Conservation (phyloP, 2,888 invertebrate genomes). For the Agriopis leucophaearia region DNA sequence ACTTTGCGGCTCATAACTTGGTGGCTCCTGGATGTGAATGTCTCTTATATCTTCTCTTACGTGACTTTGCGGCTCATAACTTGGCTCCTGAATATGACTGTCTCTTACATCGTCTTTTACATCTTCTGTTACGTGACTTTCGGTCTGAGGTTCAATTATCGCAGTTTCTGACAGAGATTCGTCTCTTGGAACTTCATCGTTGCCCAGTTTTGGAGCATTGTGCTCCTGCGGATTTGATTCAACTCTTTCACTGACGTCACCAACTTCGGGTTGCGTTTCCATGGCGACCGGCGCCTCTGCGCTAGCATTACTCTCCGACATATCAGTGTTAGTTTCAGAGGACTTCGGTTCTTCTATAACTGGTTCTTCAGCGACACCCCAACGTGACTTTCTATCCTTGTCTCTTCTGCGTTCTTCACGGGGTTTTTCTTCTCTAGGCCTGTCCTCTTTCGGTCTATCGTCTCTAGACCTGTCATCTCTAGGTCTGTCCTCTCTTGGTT, state of each 20-base stretch:
- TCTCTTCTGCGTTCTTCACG: constrained; percentile 57
- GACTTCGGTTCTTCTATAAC: constrained; percentile 11
- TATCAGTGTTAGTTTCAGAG: background rate
- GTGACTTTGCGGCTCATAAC: background rate
- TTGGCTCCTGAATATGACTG: constrained; percentile 5
- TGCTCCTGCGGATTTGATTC: background rate
- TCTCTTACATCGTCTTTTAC: background rate
- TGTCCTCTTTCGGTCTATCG: constrained; percentile 13
- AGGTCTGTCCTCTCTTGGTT: constrained; percentile 35
- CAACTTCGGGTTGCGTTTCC: background rate
- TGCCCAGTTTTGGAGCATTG: background rate
- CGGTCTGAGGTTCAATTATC: background rate
- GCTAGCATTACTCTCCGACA: background rate
- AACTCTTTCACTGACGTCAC: constrained; percentile 1
- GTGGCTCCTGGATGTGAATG: constrained; percentile 3
- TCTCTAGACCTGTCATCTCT: constrained; percentile 37
- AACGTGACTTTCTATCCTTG: constrained; percentile 77
- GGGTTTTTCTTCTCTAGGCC: constrained; percentile 23
- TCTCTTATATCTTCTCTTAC: background rate
- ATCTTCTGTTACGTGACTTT: background rate
- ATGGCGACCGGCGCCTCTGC: background rate
- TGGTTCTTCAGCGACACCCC: constrained; percentile 75
- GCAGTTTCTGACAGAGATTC: background rate
- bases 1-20: constrained; percentile 2
- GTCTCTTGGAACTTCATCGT: background rate